These are phyloP conservation scores for Caenorhabditis sulstoni DNA, from an alignment of 2,888 invertebrate genomes.

Conservation along the genomic window DNA sequence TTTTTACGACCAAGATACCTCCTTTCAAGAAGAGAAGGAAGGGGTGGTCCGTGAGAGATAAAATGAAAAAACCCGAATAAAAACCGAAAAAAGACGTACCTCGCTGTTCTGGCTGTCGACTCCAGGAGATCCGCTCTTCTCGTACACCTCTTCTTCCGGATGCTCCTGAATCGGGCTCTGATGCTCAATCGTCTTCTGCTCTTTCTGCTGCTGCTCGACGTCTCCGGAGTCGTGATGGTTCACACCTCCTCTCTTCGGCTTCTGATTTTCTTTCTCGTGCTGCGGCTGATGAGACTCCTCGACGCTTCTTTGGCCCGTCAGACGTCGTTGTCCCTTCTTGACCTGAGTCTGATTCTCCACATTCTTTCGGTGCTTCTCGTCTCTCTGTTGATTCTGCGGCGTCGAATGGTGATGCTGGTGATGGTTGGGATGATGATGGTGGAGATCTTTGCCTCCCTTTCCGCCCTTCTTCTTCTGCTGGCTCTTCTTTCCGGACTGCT, in stretches of 20 bases:
- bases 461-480: constrained; percentile 3
- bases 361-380: not conserved
- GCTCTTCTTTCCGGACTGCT: not conserved
- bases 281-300: constrained; percentile 28
- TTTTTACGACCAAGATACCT: constrained; percentile 10
- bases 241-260: constrained; percentile 40
- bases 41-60: constrained; percentile 28
- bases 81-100: constrained; percentile 45
- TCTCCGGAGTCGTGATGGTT: not conserved
- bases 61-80: not conserved
- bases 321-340: constrained; percentile 35
- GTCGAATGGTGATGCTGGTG: not conserved
- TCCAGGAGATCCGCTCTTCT: constrained; percentile 67
- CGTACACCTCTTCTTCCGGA: constrained; percentile 36
- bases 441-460: constrained; percentile 4
- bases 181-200: too few relatives aligned
- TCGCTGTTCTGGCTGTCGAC: constrained; percentile 68
- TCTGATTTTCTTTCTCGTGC: not conserved
- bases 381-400: not conserved
- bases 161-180: constrained; percentile 8
- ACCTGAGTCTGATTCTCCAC: not conserved
- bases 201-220: too few relatives aligned
- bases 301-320: constrained; percentile 27
- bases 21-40: not conserved
- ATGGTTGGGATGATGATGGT: constrained; percentile 9